phyloP scores from a whole-genome alignment of 2,888 invertebrate genomes.

The Hirtodrosophila duncani region DNA sequence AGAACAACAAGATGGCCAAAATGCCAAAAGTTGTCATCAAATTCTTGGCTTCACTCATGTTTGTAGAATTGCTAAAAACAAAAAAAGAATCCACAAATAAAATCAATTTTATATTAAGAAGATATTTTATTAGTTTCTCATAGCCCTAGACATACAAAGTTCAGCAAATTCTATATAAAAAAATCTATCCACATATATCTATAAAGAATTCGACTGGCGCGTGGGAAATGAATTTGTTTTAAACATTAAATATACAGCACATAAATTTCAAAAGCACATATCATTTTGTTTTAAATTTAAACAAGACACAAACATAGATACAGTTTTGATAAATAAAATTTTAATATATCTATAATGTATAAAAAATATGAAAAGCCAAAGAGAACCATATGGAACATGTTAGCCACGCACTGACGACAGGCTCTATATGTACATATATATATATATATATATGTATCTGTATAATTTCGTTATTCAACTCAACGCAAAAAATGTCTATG shows the following conservation, averaged over 20 bases:
- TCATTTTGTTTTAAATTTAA: constrained; percentile 62
- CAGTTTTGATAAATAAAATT: too few species aligned
- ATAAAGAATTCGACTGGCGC: constrained; percentile 38
- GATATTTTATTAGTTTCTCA: neutral
- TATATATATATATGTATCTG: constrained; percentile 11
- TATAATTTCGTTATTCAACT: constrained; percentile 31
- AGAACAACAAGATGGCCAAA: constrained; percentile 82
- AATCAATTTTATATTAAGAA: constrained; percentile 14
- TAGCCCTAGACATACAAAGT: constrained; percentile 22
- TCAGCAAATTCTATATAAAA: constrained; percentile 26
- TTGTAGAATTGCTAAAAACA: constrained; percentile 40
- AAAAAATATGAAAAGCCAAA: constrained; percentile 21
- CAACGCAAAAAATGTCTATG: constrained; percentile 31
- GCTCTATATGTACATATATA: constrained; percentile 6
- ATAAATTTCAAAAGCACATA: constrained; percentile 57
- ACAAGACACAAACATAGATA: constrained; percentile 37
- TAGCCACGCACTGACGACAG: constrained; percentile 14
- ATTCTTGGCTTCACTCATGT: constrained; percentile 82
- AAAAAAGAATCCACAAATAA: constrained; percentile 1
- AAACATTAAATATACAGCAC: constrained; percentile 42
- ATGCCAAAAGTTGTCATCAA: constrained; percentile 85
- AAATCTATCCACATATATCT: neutral
- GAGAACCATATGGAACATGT: constrained; percentile 37
- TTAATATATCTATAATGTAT: too few species aligned
- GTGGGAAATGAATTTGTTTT: constrained; percentile 42